A percentile compares a stretch with the other conserved stretches of the same genome.
Conservation (phyloP, 2,113 vertebrate genomes). For the Monopterus albus region DNA sequence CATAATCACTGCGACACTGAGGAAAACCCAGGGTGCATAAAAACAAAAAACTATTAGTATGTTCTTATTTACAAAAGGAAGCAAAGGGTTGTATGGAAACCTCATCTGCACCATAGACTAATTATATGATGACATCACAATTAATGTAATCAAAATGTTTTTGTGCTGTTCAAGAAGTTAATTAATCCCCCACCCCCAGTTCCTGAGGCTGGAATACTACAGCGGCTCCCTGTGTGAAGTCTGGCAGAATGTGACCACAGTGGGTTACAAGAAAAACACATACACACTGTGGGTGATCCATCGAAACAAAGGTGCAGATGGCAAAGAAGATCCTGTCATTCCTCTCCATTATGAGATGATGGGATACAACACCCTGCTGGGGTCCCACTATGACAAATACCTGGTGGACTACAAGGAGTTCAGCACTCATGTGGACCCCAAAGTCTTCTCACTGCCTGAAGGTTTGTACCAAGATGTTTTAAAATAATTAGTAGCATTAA, state of each 20-base stretch:
- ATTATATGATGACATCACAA: too few species aligned
- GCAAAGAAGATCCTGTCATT: slow-evolving; percentile 26
- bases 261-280: slow-evolving; percentile 82
- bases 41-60: too few species aligned
- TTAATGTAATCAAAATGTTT: too few species aligned
- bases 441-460: slow-evolving; percentile 77
- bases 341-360: slow-evolving; percentile 85
- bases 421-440: slow-evolving; percentile 67
- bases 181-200: slow-evolving; percentile 71
- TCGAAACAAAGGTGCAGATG: slow-evolving; percentile 57
- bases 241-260: slow-evolving; percentile 83
- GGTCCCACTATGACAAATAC: slow-evolving; percentile 88
- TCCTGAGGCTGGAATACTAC: slow-evolving; percentile 83
- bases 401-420: slow-evolving; percentile 84
- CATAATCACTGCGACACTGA: too few species aligned
- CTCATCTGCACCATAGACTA: too few species aligned
- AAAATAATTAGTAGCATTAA: too few species aligned
- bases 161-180: too few species aligned
- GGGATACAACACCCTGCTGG: slow-evolving; percentile 85
- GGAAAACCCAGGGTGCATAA: too few species aligned
- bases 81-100: too few species aligned
- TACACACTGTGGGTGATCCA: slow-evolving; percentile 86
- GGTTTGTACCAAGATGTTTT: too few species aligned
- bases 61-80: too few species aligned
- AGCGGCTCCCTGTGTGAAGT: slow-evolving; percentile 80